These are phyloP conservation scores for Hippotragus niger DNA, from an alignment of 2,113 vertebrate species.

Conservation along the genomic window DNA sequence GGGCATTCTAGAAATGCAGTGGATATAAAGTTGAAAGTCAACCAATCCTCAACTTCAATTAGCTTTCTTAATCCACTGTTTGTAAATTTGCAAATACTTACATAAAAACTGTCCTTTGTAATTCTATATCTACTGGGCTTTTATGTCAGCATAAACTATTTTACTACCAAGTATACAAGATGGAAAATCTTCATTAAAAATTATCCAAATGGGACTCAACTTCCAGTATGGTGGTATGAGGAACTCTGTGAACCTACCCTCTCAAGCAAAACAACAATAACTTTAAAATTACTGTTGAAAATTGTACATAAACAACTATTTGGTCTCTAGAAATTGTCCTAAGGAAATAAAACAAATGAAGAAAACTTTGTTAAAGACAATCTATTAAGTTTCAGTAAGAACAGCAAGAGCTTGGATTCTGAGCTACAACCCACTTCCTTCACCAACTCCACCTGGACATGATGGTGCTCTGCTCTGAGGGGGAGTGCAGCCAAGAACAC, in stretches of 20 bases:
- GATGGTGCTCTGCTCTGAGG: background rate
- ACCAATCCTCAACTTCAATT: background rate
- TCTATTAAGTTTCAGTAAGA: background rate
- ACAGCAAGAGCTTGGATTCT: background rate
- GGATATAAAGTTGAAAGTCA: background rate
- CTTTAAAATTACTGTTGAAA: background rate
- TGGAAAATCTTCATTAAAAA: slow-evolving; percentile 20
- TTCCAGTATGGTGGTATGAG: background rate
- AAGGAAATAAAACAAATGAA: background rate
- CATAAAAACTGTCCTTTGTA: background rate
- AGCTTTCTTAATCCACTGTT: background rate
- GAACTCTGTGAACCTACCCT: background rate
- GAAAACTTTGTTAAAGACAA: background rate
- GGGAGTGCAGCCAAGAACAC: background rate
- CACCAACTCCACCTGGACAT: background rate
- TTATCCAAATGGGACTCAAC: background rate
- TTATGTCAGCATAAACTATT: background rate
- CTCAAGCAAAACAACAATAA: background rate
- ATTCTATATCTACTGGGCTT: background rate
- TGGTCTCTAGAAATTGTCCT: background rate
- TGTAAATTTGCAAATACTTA: background rate
- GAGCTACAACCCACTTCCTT: background rate
- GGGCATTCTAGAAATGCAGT: background rate
- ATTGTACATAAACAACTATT: background rate
- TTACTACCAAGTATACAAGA: background rate